Percentiles rank a stretch among this genome's conserved stretches.
Conservation (phyloP, 2,113 vertebrate species). For the Corythoichthys intestinalis region DNA sequence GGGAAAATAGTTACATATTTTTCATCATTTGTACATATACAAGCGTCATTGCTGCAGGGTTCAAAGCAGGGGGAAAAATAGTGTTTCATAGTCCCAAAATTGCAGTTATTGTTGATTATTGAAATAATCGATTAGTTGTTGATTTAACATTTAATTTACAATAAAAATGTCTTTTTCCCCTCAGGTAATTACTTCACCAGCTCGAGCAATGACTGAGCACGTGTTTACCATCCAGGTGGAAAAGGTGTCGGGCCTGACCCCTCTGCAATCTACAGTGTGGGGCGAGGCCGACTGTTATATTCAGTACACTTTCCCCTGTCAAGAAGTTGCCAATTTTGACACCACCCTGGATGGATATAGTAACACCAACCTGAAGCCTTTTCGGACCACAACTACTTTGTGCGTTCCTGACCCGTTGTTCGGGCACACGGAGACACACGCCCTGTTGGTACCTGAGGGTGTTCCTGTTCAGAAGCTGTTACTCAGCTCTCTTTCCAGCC, state of each 20-base stretch:
- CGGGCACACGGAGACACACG: conserved; percentile 81
- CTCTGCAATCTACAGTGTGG: conserved; percentile 91
- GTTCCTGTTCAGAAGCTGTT: conserved; percentile 87
- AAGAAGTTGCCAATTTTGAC: conserved; percentile 58
- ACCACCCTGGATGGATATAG: conserved; percentile 66
- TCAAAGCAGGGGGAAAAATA: too few relatives aligned
- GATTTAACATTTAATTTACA: not conserved
- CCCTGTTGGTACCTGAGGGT: conserved; percentile 76
- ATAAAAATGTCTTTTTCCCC: not conserved
- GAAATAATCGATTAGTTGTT: not conserved
- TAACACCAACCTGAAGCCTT: conserved; percentile 76
- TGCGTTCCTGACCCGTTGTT: conserved; percentile 89
- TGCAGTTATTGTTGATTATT: not conserved
- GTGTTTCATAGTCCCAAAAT: too few relatives aligned
- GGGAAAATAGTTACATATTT: too few relatives aligned
- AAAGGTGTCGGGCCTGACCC: conserved; percentile 79
- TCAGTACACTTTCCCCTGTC: conserved; percentile 87
- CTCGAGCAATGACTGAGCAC: conserved; percentile 75
- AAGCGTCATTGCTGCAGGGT: too few relatives aligned
- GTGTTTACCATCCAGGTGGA: conserved; percentile 84
- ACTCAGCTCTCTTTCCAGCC: conserved; percentile 75
- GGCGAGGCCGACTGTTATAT: conserved; percentile 95
- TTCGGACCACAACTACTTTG: conserved; percentile 82
- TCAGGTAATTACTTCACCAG: conserved; percentile 52
- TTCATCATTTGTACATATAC: too few relatives aligned